phyloP scores from a whole-genome alignment of 2,888 invertebrate species.

The Drosophila buzzatii region DNA sequence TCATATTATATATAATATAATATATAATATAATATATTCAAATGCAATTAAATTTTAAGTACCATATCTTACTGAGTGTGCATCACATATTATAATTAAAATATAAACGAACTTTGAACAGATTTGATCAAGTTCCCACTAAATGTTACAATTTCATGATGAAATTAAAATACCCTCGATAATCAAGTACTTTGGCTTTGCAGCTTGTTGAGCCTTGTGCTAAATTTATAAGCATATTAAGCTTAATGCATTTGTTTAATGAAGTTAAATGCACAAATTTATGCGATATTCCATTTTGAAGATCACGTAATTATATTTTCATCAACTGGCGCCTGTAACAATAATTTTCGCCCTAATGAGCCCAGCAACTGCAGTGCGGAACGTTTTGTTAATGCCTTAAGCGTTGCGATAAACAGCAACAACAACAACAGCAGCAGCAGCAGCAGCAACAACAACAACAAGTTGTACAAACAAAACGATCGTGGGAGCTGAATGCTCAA shows the following conservation, averaged over 20 bases:
- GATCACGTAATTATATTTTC: conserved; percentile 42
- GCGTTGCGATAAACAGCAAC: conserved; percentile 47
- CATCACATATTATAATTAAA: no score
- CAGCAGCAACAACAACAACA: conserved; percentile 20
- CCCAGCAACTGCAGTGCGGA: conserved; percentile 50
- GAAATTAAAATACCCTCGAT: background rate
- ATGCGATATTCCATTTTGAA: conserved; percentile 33
- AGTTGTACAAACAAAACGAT: conserved; percentile 42
- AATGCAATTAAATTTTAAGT: no score
- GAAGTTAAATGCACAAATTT: conserved; percentile 38
- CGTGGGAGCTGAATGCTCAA: conserved; percentile 69
- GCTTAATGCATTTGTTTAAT: conserved; percentile 36
- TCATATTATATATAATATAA: no score
- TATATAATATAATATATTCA: no score
- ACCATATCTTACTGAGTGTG: no score
- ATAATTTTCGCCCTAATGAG: conserved; percentile 52
- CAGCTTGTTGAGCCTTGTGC: conserved; percentile 8
- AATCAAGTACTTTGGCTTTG: background rate
- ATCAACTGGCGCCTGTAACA: conserved; percentile 41
- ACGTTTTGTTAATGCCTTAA: conserved; percentile 55
- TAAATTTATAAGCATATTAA: conserved; percentile 22
- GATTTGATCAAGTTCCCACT: background rate
- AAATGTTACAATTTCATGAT: background rate
- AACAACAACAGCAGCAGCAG: conserved; percentile 11
- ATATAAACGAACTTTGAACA: no score